Evolutionary conservation across 2,888 invertebrate species (phyloP).

Genomic region (Timema cristinae): DNA sequence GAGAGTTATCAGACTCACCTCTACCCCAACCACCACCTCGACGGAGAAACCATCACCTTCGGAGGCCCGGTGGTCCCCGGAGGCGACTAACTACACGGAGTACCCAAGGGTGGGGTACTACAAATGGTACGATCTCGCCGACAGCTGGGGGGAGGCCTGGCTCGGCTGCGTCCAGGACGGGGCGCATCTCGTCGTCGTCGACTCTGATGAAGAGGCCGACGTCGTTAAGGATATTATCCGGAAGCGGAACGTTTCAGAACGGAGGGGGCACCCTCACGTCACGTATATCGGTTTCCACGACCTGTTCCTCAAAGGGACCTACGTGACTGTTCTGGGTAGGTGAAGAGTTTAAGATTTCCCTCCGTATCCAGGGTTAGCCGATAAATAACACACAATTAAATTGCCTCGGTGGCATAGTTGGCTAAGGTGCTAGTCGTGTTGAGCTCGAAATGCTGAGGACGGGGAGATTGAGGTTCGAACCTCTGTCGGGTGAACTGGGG

Average conservation of each 20-base stretch:
- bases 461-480: no score
- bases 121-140: background rate
- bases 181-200: background rate
- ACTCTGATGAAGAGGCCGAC: background rate
- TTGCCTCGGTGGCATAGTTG: no score
- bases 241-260: no score
- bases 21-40: no score
- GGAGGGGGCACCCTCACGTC: background rate
- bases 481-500: no score
- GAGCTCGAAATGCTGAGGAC: no score
- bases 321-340: constrained; percentile 2
- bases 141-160: background rate
- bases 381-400: no score
- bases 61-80: background rate
- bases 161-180: background rate
- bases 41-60: no score
- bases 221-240: background rate
- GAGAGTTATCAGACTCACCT: no score
- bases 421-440: no score
- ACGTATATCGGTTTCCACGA: background rate
- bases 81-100: background rate
- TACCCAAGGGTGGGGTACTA: background rate
- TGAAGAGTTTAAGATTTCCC: background rate
- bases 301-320: background rate
- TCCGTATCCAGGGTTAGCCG: no score